A percentile compares a stretch with the other conserved stretches of the same genome.
Conservation (phyloP, 1,140 invertebrate species). For the Eumeta japonica region DNA sequence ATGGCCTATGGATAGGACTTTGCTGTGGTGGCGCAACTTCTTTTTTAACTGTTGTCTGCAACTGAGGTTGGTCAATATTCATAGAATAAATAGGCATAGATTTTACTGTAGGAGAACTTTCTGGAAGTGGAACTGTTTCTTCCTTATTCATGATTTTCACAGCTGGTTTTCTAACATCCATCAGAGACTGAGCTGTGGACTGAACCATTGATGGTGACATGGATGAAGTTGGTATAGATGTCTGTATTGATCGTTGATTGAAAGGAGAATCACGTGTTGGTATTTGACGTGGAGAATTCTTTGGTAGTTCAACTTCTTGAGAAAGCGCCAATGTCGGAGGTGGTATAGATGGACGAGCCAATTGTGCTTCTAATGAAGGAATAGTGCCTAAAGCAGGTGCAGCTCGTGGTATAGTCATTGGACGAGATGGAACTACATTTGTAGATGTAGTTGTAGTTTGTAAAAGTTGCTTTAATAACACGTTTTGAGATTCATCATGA, state of each 20-base stretch:
- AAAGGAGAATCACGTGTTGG: slow-evolving; percentile 39
- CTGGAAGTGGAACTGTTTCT: slow-evolving; percentile 43
- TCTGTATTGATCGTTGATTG: slow-evolving; percentile 37
- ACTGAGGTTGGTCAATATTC: slow-evolving; percentile 35
- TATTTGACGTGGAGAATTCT: slow-evolving; percentile 52
- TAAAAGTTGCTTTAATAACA: slow-evolving; percentile 83
- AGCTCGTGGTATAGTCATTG: slow-evolving; percentile 54
- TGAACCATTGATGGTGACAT: slow-evolving; percentile 45
- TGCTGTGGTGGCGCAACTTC: slow-evolving; percentile 56
- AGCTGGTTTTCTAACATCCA: slow-evolving; percentile 47
- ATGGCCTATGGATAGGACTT: slow-evolving; percentile 51
- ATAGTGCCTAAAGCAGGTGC: slow-evolving; percentile 67
- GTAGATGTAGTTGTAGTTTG: slow-evolving; percentile 74
- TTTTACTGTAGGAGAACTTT: slow-evolving; percentile 47
- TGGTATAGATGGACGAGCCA: slow-evolving; percentile 69
- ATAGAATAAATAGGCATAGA: slow-evolving; percentile 39
- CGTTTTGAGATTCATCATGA: slow-evolving; percentile 82
- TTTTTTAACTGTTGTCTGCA: slow-evolving; percentile 52
- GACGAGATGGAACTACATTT: slow-evolving; percentile 47
- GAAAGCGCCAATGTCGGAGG: slow-evolving; percentile 52
- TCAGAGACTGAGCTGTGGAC: slow-evolving; percentile 50
- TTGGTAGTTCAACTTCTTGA: slow-evolving; percentile 58
- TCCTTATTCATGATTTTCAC: slow-evolving; percentile 45
- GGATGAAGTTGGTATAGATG: slow-evolving; percentile 34
- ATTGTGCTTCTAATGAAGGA: slow-evolving; percentile 70